Base-by-base conservation (phyloP, 2,113 vertebrate genomes). In the Blennius ocellaris region DNA sequence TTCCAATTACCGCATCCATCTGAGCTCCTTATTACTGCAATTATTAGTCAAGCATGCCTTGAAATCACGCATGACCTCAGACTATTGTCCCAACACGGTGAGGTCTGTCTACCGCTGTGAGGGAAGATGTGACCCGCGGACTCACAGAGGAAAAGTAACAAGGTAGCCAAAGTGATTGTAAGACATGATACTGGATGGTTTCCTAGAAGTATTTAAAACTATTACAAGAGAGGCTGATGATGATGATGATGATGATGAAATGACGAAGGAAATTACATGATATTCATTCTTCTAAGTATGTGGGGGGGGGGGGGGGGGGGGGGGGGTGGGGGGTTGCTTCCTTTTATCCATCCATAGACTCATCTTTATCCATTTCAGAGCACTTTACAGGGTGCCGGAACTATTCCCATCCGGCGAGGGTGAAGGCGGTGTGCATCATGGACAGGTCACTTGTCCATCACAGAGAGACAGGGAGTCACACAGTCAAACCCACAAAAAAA, bases 1-100 rank as follows among this genome's bases (percentile, higher is more conserved):
- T 40, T 45, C 65, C 63, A 89, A 87, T 90, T 80, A 86, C 66
- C 74, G 76, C 41, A 81, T 87, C 66, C 53, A 63, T 72, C 63
- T 60, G 48, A 90, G 81, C 59, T 79, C 74, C 89, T 89, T 84
- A 90, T 93, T 93, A 94, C 63, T 89, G 8, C 87, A 88, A 94
- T 94, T 89, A 94, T 67, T 89, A 87, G 63, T 90, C 80, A 71
- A 87, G 92, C 91, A 76, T 90, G 82, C 55, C 65, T 57, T 49
- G 15, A 74, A 80, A 53, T 76, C 66, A 73, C 78, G 84, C 72
- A 89, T 62, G 77, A 82, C 85, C 84, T 80, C 76, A 40, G 75
- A 78, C 81, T 83, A 65, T 85, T 78, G 80, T 83, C 61, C 65
- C 47, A 68, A 61, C 63, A 66, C 57, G 1, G 43, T 51, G 79